A percentile compares a stretch with the other conserved stretches of the same genome.
phyloP scores from a whole-genome alignment of 2,113 vertebrate genomes.

The Otocyon megalotis region DNA sequence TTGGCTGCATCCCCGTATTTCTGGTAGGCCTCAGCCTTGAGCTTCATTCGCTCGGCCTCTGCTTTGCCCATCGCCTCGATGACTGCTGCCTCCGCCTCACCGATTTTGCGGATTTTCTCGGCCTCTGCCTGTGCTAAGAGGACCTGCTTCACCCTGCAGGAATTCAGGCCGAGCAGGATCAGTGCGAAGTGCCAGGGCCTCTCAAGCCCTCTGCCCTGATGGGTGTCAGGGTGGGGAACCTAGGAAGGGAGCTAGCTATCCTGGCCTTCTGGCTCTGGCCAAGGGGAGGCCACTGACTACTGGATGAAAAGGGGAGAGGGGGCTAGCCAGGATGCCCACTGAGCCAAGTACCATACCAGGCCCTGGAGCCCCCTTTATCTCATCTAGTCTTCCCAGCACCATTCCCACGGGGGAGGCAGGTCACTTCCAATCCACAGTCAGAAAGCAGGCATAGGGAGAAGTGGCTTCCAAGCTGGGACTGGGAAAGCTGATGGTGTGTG shows the following conservation, averaged over 20 bases:
- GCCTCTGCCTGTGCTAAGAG: conserved; percentile 95
- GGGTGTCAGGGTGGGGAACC: background rate
- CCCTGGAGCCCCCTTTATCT: background rate
- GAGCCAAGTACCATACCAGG: background rate
- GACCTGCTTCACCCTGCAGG: conserved; percentile 93
- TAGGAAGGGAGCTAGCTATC: background rate
- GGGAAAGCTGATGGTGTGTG: background rate
- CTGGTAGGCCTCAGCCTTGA: conserved; percentile 96
- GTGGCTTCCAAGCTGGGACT: background rate
- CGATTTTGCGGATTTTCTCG: conserved; percentile 95
- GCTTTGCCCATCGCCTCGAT: conserved; percentile 95
- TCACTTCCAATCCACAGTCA: background rate
- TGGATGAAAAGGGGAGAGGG: background rate
- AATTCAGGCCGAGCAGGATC: background rate
- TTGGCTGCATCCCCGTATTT: conserved; percentile 95
- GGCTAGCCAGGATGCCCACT: background rate
- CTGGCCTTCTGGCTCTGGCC: background rate
- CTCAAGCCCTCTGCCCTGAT: background rate
- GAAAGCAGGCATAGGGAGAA: background rate
- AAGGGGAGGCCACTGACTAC: background rate
- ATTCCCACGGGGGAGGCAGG: background rate
- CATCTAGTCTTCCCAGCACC: background rate
- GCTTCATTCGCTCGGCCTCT: conserved; percentile 96
- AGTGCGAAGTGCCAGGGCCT: background rate
- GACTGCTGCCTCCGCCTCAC: conserved; percentile 95